Evolutionary conservation across 1,140 invertebrate genomes (phyloP), one percentile per base, ranked within the genome.

Genomic region (Lerema accius): DNA sequence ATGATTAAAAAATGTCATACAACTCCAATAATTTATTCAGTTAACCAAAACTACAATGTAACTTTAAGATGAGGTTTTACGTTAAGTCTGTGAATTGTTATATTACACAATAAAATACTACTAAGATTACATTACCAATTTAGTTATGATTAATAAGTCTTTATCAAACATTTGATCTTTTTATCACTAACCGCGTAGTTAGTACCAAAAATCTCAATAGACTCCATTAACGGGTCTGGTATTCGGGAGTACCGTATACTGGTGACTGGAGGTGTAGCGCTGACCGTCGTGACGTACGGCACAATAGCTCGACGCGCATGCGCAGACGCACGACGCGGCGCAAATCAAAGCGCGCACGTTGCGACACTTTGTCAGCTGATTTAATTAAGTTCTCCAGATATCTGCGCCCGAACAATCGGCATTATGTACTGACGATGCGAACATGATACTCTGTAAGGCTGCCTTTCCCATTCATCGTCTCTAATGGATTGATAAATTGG

Each of bases 401-500:
- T 48, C 28, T 32, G 4, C 28, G 28, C 6, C 28, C 56, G 43
- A 40, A 59, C 56, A 59, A 59, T 48, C 56, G 43, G 56, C 43
- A 48, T 48, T 48, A 59, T 48, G 56, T 59, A 59, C 32, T 56
- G 19, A 59, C 43, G 28, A 48, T 37, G n/a, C 42, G 43, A 59
- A 59, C 56, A 59, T 59, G 42, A 59, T 58, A 58, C 42, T 46
- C 40, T n/a, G 23, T 35, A 26, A 35, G 10, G 19, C 53, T 23
- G 53, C 10, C 42, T 59, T 46, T 46, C 19, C 55, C 43, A 59
- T 59, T 59, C 55, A 59, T 59, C 43, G 42, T 59, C 26, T 9
- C 43, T 59, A 48, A 59, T 59, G 56, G 56, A 59, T 59, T 59
- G 56, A 59, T 59, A 59, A 59, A 59, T 59, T 59, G 56, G 37